A percentile compares a stretch with the other conserved stretches of the same genome.
These are phyloP conservation scores for Athene cunicularia DNA, from an alignment of 2,113 vertebrate species.

Conservation along the genomic window DNA sequence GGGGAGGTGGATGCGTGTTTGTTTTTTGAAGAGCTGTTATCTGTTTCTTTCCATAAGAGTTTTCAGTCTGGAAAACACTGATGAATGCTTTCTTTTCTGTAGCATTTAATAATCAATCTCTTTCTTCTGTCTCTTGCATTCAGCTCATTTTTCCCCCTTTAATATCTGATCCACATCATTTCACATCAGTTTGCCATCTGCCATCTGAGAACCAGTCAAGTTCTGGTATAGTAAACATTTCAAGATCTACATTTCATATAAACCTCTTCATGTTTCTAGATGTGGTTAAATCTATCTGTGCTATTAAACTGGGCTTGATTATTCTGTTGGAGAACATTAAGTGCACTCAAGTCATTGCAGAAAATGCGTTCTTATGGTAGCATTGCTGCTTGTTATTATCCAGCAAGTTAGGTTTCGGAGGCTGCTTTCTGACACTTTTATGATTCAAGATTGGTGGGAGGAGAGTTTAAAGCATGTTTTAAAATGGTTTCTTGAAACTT, in stretches of 20 bases:
- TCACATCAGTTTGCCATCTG: conserved; percentile 78
- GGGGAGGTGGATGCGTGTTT: not conserved
- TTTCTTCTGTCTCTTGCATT: conserved; percentile 78
- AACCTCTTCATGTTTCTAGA: conserved; percentile 58
- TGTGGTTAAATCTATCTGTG: conserved; percentile 40
- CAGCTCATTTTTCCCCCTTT: conserved; percentile 75
- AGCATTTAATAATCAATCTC: conserved; percentile 70
- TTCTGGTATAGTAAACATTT: conserved; percentile 79
- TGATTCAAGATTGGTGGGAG: conserved; percentile 22
- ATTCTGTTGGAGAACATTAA: conserved; percentile 18
- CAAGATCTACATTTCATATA: conserved; percentile 74
- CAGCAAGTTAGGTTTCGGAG: not conserved
- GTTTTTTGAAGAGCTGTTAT: not conserved
- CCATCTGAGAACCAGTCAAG: conserved; percentile 76
- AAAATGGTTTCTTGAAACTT: not conserved
- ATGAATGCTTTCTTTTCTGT: conserved; percentile 48
- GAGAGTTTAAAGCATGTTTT: conserved; percentile 23
- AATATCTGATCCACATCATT: conserved; percentile 77
- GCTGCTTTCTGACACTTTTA: conserved; percentile 28
- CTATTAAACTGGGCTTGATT: conserved; percentile 32
- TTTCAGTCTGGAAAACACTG: conserved; percentile 36
- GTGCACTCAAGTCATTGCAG: not conserved
- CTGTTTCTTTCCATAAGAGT: conserved; percentile 47
- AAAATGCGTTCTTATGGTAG: conserved; percentile 29
- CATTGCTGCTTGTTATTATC: conserved; percentile 4